A percentile compares a stretch with the other conserved stretches of the same genome.
Evolutionary conservation across 2,888 invertebrate genomes (phyloP).

Genomic region (Eupithecia subfuscata): DNA sequence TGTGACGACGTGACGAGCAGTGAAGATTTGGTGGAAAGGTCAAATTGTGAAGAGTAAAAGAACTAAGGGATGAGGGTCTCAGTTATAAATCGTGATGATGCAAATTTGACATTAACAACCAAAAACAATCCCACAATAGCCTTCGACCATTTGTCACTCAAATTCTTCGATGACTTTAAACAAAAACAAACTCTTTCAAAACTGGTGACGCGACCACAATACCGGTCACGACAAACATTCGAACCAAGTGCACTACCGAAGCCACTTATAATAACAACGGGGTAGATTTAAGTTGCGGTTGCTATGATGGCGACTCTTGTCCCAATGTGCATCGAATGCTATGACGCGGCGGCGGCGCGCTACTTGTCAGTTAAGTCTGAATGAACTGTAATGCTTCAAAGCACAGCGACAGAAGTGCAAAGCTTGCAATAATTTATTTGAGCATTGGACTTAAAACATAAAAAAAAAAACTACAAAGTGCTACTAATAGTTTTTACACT

Average conservation of each 20-base stretch:
- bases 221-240: slow-evolving; percentile 46
- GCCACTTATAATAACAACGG: slow-evolving; percentile 44
- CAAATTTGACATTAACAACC: slow-evolving; percentile 2
- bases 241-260: slow-evolving; percentile 44
- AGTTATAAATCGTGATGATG: slow-evolving; percentile 24
- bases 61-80: background rate
- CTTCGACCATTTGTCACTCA: slow-evolving; percentile 32
- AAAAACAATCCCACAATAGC: slow-evolving; percentile 18
- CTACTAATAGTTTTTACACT: no score
- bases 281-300: slow-evolving; percentile 30
- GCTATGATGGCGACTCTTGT: slow-evolving; percentile 15
- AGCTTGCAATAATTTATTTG: background rate
- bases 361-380: background rate
- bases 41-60: background rate
- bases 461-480: no score
- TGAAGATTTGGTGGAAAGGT: background rate
- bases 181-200: slow-evolving; percentile 39
- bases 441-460: background rate
- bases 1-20: no score
- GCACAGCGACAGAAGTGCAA: background rate
- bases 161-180: slow-evolving; percentile 35
- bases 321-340: background rate
- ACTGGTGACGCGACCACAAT: slow-evolving; percentile 40
- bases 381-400: background rate
- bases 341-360: background rate